Conservation (phyloP, 2,888 invertebrate species). For the Hyposoter didymator region DNA sequence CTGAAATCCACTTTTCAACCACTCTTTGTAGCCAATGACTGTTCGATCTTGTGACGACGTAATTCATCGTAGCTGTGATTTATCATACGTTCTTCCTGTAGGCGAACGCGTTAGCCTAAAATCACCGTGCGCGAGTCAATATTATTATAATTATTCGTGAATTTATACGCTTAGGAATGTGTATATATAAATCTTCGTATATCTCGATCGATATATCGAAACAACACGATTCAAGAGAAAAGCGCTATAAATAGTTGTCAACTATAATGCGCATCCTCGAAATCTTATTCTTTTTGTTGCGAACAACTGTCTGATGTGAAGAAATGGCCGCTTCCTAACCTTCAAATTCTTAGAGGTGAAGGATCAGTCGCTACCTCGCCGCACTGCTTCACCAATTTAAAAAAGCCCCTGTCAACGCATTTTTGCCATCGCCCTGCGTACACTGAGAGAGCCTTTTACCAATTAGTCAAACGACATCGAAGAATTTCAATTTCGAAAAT, state of each 20-base stretch:
- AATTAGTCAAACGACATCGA: too few relatives aligned
- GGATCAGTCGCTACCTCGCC: too few relatives aligned
- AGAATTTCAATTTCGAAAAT: too few relatives aligned
- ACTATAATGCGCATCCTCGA: background rate
- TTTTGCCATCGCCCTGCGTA: too few relatives aligned
- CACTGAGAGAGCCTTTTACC: too few relatives aligned
- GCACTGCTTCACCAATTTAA: too few relatives aligned
- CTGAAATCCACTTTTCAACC: background rate
- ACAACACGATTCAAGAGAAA: constrained; percentile 20
- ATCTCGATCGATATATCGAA: constrained; percentile 13
- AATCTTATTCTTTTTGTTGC: background rate
- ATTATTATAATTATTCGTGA: constrained; percentile 41
- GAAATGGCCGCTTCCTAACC: background rate
- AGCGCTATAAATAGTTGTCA: constrained; percentile 10
- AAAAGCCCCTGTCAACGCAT: too few relatives aligned
- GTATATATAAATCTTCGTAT: constrained; percentile 46
- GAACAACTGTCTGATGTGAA: background rate
- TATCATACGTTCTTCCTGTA: constrained; percentile 49
- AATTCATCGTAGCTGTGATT: constrained; percentile 60
- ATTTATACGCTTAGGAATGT: constrained; percentile 49
- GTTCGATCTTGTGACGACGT: constrained; percentile 33
- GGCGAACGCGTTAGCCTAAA: constrained; percentile 32
- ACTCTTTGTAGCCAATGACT: constrained; percentile 36
- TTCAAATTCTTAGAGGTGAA: background rate
- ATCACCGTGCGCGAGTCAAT: constrained; percentile 59